Conservation (phyloP, 2,797 vertebrate species). For the Amphiprion clarkii region DNA sequence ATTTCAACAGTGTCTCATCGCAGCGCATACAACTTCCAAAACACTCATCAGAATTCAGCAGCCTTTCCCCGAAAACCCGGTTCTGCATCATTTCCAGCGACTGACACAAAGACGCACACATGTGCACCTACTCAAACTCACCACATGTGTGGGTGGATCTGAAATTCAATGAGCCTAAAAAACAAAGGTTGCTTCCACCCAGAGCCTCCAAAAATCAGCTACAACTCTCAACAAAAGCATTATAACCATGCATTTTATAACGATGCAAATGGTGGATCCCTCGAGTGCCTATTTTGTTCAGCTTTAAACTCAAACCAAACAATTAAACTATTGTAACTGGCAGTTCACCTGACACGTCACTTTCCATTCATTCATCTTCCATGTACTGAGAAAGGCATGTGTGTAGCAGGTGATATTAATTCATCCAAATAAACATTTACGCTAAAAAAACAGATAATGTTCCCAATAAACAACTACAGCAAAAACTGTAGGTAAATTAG, state of each 20-base stretch:
- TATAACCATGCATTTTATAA: not conserved
- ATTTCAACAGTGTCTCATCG: slow-evolving; percentile 41
- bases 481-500: too few species aligned
- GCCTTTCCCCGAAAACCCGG: not conserved
- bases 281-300: not conserved
- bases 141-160: slow-evolving; percentile 65
- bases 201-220: slow-evolving; percentile 18
- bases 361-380: not conserved
- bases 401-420: too few species aligned
- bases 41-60: slow-evolving; percentile 33
- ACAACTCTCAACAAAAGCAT: slow-evolving; percentile 8
- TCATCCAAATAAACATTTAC: too few species aligned
- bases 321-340: not conserved
- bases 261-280: not conserved
- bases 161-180: slow-evolving; percentile 63
- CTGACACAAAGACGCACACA: too few species aligned
- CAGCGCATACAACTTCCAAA: slow-evolving; percentile 10
- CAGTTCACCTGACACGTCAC: not conserved
- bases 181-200: slow-evolving; percentile 47
- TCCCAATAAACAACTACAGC: too few species aligned
- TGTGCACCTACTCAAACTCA: slow-evolving; percentile 41
- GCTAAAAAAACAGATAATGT: too few species aligned
- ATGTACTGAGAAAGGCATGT: not conserved
- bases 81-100: slow-evolving; percentile 12
- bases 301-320: not conserved